phyloP scores from a whole-genome alignment of 1,140 invertebrate genomes.

The Metopolophium dirhodum region DNA sequence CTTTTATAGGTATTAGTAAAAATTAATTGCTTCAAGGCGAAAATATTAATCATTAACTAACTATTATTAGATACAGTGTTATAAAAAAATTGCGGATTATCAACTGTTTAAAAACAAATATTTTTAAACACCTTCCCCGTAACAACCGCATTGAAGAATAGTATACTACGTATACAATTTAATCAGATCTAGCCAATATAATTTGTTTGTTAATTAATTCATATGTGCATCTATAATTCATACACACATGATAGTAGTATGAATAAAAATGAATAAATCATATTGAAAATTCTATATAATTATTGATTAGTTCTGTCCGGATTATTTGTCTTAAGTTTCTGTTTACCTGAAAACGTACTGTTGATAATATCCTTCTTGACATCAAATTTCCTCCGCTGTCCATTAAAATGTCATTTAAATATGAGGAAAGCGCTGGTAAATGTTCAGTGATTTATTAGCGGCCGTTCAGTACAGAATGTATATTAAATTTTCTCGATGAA shows the following conservation, averaged over 20 bases:
- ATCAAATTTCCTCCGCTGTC: background rate
- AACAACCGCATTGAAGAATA: too few species aligned
- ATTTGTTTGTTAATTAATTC: background rate
- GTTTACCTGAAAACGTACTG: background rate
- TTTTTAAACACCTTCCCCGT: too few species aligned
- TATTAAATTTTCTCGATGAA: constrained; percentile 1
- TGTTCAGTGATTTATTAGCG: background rate
- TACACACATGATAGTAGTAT: too few species aligned
- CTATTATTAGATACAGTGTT: background rate
- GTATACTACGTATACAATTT: background rate
- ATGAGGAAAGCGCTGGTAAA: background rate
- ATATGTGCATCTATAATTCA: background rate
- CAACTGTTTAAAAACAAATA: too few species aligned
- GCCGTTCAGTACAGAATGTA: background rate
- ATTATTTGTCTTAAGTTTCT: background rate
- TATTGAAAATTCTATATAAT: too few species aligned
- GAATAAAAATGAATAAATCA: too few species aligned
- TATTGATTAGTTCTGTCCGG: too few species aligned
- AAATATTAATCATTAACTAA: background rate
- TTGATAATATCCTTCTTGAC: background rate
- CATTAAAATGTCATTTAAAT: background rate
- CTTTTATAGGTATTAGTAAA: background rate
- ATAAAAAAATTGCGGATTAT: background rate
- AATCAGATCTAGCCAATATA: background rate
- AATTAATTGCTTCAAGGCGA: background rate